Conservation (phyloP, 2,888 invertebrate species). For the Camptogramma bilineatum region DNA sequence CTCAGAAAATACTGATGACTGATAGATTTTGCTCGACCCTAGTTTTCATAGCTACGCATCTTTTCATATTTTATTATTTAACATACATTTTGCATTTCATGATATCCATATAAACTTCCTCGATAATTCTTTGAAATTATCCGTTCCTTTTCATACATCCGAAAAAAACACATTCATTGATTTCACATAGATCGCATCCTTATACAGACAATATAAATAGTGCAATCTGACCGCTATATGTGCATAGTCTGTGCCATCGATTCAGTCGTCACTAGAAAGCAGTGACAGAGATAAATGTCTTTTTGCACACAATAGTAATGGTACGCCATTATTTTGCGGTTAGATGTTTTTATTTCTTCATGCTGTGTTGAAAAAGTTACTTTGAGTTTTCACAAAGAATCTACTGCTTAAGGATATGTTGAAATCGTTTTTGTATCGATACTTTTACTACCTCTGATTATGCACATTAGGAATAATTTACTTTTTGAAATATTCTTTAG, state of each 20-base stretch:
- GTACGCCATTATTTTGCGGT: constrained; percentile 38
- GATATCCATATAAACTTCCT: too few species aligned
- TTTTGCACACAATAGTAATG: constrained; percentile 54
- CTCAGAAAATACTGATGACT: too few species aligned
- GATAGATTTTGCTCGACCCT: too few species aligned
- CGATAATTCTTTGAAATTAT: too few species aligned
- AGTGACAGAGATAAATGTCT: constrained; percentile 50
- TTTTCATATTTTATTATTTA: too few species aligned
- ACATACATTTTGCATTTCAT: too few species aligned
- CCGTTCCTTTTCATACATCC: not conserved
- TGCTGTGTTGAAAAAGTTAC: constrained; percentile 28
- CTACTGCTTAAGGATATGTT: constrained; percentile 9
- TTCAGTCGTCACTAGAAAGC: constrained; percentile 55
- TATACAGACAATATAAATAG: constrained; percentile 57
- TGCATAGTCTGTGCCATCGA: constrained; percentile 41
- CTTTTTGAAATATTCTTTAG: too few species aligned
- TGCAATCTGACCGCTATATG: constrained; percentile 55
- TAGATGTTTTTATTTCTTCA: constrained; percentile 39
- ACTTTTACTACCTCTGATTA: not conserved
- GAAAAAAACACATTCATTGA: not conserved
- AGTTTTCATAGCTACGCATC: too few species aligned
- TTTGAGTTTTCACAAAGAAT: constrained; percentile 25
- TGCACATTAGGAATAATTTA: constrained; percentile 9
- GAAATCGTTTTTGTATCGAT: constrained; percentile 8
- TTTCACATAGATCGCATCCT: not conserved